A percentile compares a stretch with the other conserved stretches of the same genome.
Conservation (phyloP, 2,888 invertebrate genomes). For the Melangyna quadrimaculata region DNA sequence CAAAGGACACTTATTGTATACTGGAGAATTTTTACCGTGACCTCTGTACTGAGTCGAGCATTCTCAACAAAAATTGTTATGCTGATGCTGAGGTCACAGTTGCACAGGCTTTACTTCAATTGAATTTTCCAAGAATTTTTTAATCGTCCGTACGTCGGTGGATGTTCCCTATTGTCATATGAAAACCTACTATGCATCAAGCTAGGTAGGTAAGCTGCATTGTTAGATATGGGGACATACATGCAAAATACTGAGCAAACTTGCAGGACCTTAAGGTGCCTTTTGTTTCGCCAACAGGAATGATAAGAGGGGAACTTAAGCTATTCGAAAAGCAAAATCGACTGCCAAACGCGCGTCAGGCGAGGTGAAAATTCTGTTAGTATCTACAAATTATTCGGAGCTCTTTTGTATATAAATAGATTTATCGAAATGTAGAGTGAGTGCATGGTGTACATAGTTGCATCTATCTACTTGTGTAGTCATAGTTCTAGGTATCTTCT, state of each 20-base stretch:
- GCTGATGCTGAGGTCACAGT: neutral
- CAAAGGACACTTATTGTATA: slow-evolving; percentile 22
- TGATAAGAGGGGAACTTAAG: neutral
- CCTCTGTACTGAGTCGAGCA: neutral
- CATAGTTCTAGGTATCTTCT: neutral
- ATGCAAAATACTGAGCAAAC: neutral
- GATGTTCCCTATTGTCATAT: neutral
- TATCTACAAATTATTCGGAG: slow-evolving; percentile 33
- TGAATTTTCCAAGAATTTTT: neutral
- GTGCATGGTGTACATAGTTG: neutral
- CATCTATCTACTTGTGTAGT: neutral
- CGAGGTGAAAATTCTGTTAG: slow-evolving; percentile 34
- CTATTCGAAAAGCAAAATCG: slow-evolving; percentile 29
- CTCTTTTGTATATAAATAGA: neutral
- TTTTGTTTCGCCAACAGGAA: neutral
- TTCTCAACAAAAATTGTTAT: neutral
- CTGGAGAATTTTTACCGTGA: neutral
- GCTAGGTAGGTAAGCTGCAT: neutral
- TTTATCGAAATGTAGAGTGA: slow-evolving; percentile 1
- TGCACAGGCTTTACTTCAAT: neutral
- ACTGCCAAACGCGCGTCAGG: slow-evolving; percentile 47
- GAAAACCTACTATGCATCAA: neutral
- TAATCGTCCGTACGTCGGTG: neutral
- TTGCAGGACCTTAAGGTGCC: neutral
- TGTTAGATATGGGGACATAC: neutral